A percentile compares a stretch with the other conserved stretches of the same genome.
Conservation (phyloP, 1,140 invertebrate species). For the Nasonia longicornis region DNA sequence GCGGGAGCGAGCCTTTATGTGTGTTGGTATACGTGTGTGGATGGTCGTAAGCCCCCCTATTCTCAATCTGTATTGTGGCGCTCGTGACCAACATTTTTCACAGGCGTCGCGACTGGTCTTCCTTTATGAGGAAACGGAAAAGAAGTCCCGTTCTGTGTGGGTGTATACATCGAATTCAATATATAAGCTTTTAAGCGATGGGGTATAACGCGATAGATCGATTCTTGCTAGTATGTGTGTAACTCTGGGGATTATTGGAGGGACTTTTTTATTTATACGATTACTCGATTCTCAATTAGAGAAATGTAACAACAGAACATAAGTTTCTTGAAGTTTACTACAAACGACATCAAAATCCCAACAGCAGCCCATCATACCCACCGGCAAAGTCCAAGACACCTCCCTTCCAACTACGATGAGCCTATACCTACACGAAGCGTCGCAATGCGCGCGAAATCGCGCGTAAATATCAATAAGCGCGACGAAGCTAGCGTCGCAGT, state of each 20-base stretch:
- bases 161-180: too few species aligned
- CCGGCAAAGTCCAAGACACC: not conserved
- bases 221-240: too few species aligned
- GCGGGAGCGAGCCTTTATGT: not conserved
- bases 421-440: not conserved
- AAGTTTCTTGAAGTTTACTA: too few species aligned
- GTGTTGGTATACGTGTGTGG: not conserved
- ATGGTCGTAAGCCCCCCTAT: not conserved
- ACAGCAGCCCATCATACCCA: too few species aligned
- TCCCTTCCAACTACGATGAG: not conserved
- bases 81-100: slow-evolving; percentile 12
- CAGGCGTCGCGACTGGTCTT: not conserved
- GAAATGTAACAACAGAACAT: too few species aligned
- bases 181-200: too few species aligned
- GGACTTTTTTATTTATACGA: too few species aligned
- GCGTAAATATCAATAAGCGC: slow-evolving; percentile 37
- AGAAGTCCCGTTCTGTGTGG: too few species aligned
- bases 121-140: not conserved
- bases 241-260: too few species aligned
- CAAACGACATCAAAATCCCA: too few species aligned
- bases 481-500: not conserved
- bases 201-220: too few species aligned
- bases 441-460: slow-evolving; percentile 19
- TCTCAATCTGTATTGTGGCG: slow-evolving; percentile 7
- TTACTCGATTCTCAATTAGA: too few species aligned